Base-by-base conservation (phyloP, 1,140 invertebrate genomes). In the Leptinotarsa lineolata region DNA sequence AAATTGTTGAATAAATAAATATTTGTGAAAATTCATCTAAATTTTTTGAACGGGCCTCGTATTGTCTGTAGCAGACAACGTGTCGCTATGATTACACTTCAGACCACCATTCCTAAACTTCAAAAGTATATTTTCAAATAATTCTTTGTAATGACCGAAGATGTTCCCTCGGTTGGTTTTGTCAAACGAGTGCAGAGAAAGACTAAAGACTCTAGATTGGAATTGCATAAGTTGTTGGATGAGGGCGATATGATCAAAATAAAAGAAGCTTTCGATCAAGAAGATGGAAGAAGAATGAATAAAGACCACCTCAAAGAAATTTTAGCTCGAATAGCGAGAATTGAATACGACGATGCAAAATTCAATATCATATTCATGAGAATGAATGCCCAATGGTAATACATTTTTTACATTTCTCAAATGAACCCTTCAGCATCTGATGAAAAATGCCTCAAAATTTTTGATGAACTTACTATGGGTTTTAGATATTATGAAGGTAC, bases 331-430 rank as follows among this genome's bases (percentile, higher is more conserved):
- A 67, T 78, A 13, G 79, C 75, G 0, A 76, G 70, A 70, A 73
- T 83, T 22, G 68, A 74, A 21, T 82, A 79, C 60, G 73, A 78
- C 3, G 69, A 78, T 4, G 76, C 81, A 0, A 74, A 76, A 16
- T 82, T 79, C 74, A 70, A 79, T n/a, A 60, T 77, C 20, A 72
- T 80, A 20, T 83, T 81, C 70, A 59, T 69, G n/a, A 75, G 74
- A 70, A 83, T 83, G 39, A 82, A 83, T 65, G 74, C 74, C 2
- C 64, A 68, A 39, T 74, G 79, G 80, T 81, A 69, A 70, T 15
- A 45, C 0, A 20, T 20, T 39, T 39, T 39, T 39, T 8, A n/a
- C 54, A 59, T 20, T 16, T 59, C 0, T 20, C 13, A 20, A 20
- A 20, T 59, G 54, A 59, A 8, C 15, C 0, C 8, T 59, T 59